A percentile compares a stretch with the other conserved stretches of the same genome.
These are phyloP conservation scores for Sorex maritimensis DNA, from an alignment of 2,797 vertebrate species.

Conservation along the genomic window DNA sequence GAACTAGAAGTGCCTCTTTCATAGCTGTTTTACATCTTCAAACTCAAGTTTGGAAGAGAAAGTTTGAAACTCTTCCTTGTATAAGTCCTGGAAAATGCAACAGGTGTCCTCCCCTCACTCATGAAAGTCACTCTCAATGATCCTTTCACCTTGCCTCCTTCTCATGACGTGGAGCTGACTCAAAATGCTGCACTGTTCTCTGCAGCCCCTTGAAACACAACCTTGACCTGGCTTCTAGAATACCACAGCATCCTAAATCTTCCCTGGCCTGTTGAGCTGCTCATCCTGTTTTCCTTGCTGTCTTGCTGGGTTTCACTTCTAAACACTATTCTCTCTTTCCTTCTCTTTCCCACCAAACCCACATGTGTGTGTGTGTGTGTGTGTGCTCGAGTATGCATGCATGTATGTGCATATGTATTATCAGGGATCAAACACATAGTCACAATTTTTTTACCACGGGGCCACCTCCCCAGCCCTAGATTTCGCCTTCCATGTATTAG, in stretches of 20 bases:
- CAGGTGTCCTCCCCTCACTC: not conserved
- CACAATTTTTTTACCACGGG: no score
- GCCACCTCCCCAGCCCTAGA: no score
- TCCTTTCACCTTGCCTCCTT: not conserved
- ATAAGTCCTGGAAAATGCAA: not conserved
- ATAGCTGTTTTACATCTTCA: conserved; percentile 67
- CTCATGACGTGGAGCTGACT: not conserved
- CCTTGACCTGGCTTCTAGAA: no score
- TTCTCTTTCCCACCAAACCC: no score
- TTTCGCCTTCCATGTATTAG: no score
- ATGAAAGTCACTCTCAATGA: not conserved
- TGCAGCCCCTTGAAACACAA: no score
- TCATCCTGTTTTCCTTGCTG: not conserved
- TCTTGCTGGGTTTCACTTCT: not conserved
- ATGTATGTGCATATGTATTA: no score
- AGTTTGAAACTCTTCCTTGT: not conserved
- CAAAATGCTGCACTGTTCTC: no score
- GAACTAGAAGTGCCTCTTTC: not conserved
- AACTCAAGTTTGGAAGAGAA: conserved; percentile 63
- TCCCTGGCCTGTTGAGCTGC: not conserved
- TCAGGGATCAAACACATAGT: no score
- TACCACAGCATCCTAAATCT: not conserved
- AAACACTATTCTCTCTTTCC: no score
- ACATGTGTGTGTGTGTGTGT: no score
- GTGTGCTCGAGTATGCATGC: no score